A percentile compares a stretch with the other conserved stretches of the same genome.
phyloP scores from a whole-genome alignment of 2,113 vertebrate species.

The Cottus gobio region DNA sequence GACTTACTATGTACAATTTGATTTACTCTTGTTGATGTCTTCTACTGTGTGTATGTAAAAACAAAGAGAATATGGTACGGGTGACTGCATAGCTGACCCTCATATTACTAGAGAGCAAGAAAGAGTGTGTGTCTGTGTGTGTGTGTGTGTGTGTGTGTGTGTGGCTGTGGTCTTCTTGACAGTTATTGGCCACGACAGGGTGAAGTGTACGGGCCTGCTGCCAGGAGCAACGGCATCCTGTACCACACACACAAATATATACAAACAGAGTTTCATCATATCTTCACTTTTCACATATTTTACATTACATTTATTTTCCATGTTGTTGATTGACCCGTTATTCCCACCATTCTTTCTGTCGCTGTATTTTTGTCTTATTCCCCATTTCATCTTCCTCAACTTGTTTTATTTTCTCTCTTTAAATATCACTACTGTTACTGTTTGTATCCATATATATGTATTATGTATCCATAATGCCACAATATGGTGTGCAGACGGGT shows the following conservation, averaged over 20 bases:
- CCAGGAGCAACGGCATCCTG: conserved; percentile 51
- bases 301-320: neutral
- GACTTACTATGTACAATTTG: conserved; percentile 35
- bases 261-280: conserved; percentile 15
- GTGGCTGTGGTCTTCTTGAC: conserved; percentile 54
- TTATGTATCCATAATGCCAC: neutral
- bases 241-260: conserved; percentile 27
- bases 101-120: conserved; percentile 42
- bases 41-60: conserved; percentile 38
- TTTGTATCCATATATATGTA: neutral
- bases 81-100: conserved; percentile 55
- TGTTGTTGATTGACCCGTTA: neutral
- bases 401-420: neutral
- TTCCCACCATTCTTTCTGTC: neutral
- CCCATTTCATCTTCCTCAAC: neutral
- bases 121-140: neutral
- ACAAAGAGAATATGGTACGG: conserved; percentile 57
- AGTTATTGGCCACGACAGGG: conserved; percentile 71
- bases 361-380: neutral
- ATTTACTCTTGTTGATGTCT: conserved; percentile 43
- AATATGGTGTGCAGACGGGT: neutral
- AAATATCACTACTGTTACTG: neutral
- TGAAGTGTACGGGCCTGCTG: conserved; percentile 59
- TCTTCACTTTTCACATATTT: conserved; percentile 8
- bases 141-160: conserved; percentile 1